These are phyloP conservation scores for Acrobeloides nanus DNA, from an alignment of 2,888 invertebrate species.

Conservation along the genomic window DNA sequence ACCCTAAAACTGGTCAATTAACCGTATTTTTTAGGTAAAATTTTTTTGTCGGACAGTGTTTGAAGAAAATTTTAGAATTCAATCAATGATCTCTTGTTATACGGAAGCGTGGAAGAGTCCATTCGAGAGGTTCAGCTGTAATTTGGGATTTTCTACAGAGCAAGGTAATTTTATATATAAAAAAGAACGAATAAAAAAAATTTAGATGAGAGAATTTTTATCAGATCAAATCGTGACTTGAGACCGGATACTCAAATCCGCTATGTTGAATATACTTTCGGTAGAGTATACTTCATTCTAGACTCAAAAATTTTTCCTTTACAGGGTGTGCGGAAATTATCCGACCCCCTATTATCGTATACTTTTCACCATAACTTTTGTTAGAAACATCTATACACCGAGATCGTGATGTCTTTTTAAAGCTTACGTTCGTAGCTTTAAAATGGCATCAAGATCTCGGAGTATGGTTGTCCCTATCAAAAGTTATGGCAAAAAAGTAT, in stretches of 20 bases:
- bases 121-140: slow-evolving; percentile 39
- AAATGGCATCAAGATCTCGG: too few species aligned
- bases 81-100: slow-evolving; percentile 25
- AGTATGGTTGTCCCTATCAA: too few species aligned
- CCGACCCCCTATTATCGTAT: too few species aligned
- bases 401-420: too few species aligned
- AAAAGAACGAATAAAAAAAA: slow-evolving; percentile 3
- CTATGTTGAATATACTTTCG: slow-evolving; percentile 9
- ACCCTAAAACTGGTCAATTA: slow-evolving; percentile 21
- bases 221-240: slow-evolving; percentile 32
- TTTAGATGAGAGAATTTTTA: slow-evolving; percentile 31
- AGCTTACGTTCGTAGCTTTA: too few species aligned
- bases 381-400: too few species aligned
- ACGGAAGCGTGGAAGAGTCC: slow-evolving; percentile 44
- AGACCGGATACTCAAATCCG: slow-evolving; percentile 23
- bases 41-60: too few species aligned
- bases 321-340: too few species aligned
- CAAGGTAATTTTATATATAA: slow-evolving; percentile 26
- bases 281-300: slow-evolving; percentile 3
- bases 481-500: too few species aligned
- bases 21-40: slow-evolving; percentile 19
- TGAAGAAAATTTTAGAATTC: too few species aligned
- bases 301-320: not conserved
- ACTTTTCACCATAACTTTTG: too few species aligned
- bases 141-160: slow-evolving; percentile 27